These are phyloP conservation scores for Orchesella flavescens DNA, from an alignment of 2,888 invertebrate species.

Conservation along the genomic window DNA sequence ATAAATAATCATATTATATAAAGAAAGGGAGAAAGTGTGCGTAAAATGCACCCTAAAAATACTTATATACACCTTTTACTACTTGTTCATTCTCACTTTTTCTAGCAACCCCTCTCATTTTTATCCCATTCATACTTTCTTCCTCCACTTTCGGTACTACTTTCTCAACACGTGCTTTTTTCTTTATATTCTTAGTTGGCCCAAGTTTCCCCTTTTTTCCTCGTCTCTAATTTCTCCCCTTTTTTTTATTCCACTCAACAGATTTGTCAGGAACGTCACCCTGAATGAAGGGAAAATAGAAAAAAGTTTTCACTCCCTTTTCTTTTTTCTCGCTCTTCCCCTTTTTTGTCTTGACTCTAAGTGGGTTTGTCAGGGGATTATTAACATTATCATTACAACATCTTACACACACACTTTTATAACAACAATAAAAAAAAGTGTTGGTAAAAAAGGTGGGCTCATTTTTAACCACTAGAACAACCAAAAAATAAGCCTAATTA, in stretches of 20 bases:
- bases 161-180: conserved; percentile 40
- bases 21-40: conserved; percentile 14
- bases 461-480: conserved; percentile 47
- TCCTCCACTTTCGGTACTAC: conserved; percentile 9
- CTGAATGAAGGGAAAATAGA: neutral
- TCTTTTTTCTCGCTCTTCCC: conserved; percentile 5
- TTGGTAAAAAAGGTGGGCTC: conserved; percentile 34
- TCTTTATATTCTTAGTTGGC: conserved; percentile 30
- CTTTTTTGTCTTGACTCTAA: neutral
- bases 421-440: conserved; percentile 22
- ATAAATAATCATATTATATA: neutral
- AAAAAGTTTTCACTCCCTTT: neutral
- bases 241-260: conserved; percentile 33
- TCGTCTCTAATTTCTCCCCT: conserved; percentile 24
- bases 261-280: conserved; percentile 26
- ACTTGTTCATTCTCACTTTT: conserved; percentile 8
- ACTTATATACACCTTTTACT: conserved; percentile 13
- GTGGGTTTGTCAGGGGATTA: conserved; percentile 35
- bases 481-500: conserved; percentile 52
- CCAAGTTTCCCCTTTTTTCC: conserved; percentile 28
- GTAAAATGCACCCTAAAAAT: conserved; percentile 12
- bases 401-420: conserved; percentile 34
- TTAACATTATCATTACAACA: conserved; percentile 49
- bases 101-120: conserved; percentile 31
- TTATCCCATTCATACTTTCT: neutral